Base-by-base conservation (phyloP, 1,140 invertebrate genomes). In the Hyles euphorbiae region DNA sequence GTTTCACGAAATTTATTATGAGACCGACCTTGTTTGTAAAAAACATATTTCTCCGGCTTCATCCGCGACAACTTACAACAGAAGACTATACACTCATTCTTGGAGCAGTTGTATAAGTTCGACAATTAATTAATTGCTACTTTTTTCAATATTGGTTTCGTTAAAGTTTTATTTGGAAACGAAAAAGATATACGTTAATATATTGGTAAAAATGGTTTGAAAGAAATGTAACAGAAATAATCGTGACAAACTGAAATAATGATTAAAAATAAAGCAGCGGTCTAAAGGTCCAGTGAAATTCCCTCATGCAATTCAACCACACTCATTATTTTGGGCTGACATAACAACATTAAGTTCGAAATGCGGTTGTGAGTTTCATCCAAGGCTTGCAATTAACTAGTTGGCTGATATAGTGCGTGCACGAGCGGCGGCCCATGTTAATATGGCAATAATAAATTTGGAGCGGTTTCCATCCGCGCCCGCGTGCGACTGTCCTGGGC, bases 381-480 rank as follows among this genome's bases (percentile, higher is more conserved):
- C 71, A 78, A 76, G 75, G 70, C 69, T 75, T 77, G 76, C 78
- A 83, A 81, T 83, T 82, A 82, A 81, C 76, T 78, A 78, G 71
- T 78, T 73, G 71, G 63, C 75, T 79, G 79, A 79, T 79, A 74
- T 74, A 81, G 63, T 79, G 76, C 72, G 67, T 67, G 66, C 65
- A 58, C 60, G 60, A 63, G 54, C 60, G 57, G 66, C 56, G 58
- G 63, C 44, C 71, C 72, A 67, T 73, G 77, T 78, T 83, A 78
- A 84, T 83, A 87, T 78, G 68, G 73, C 78, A 78, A 85, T 82
- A 82, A 84, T 83, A 79, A 81, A 83, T 83, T 85, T 80, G 60
- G 63, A 73, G 72, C 63, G 76, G 72, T 79, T 74, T 76, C 68
- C 79, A 78, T 76, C 73, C 63, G 65, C 59, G 58, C 56, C 58